Evolutionary conservation across 2,113 vertebrate species (phyloP), one percentile per base, ranked within the genome.

Genomic region (Vulpes ferrilata): DNA sequence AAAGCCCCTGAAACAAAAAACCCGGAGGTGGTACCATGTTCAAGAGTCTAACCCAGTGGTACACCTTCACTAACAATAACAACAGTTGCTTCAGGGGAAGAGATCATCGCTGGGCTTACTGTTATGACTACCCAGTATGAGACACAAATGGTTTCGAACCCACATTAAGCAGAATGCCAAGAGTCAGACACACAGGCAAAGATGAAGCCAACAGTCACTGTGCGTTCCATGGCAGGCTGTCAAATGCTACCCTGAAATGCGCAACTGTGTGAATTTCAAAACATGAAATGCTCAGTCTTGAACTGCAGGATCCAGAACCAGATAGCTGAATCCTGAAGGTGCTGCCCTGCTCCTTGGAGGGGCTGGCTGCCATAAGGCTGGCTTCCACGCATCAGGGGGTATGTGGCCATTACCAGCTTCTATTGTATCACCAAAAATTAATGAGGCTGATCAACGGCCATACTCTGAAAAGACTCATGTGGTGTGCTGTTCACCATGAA

Each of bases 1-100:
- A 93, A 96, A 91, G 59, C 43, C 51, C 38, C 15, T 38, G 55
- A 88, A 93, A 93, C 85, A 71, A 30, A 78, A 81, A 27, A 19
- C 5, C 81, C 80, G 60, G 4, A 93, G 82, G 87, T 51, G 69
- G n/a, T 20, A 35, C 60, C 90, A 19, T 51, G 74, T 90, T 96
- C 80, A 67, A 38, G 69, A 92, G 74, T 83, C 80, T 23, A 48
- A 53, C 69, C 15, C 64, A 43, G 92, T 11, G 53, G 74, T 65
- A 17, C 30, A 3, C 16, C 76, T 67, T 91, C 62, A 38, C 88
- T 92, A 93, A 86, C 69, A 93, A 57, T 7, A 69, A 76, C 30
- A 83, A 55, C 51, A 73, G 62, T 59, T 57, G 91, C 91, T 97
- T 84, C 20, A 23, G 67, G 86, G 55, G 23, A 82, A 64, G 83